These are phyloP conservation scores for Tylochromis polylepis DNA, from an alignment of 2,113 vertebrate species.

Conservation along the genomic window DNA sequence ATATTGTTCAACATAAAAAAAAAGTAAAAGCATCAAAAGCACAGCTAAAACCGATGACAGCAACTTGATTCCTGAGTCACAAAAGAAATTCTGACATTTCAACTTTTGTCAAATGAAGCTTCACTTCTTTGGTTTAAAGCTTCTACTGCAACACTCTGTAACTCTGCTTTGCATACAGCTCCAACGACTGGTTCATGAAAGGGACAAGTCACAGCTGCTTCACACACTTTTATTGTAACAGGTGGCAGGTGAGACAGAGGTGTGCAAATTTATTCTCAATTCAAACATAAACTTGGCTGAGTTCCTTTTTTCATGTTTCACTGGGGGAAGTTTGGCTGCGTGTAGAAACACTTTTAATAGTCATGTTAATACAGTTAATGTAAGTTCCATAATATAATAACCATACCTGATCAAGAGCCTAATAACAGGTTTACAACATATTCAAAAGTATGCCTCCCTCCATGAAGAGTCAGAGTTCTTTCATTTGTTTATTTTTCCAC, in stretches of 20 bases:
- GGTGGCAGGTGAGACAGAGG: background rate
- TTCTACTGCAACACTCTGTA: background rate
- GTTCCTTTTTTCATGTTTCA: background rate
- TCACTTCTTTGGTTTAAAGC: background rate
- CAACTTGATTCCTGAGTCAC: background rate
- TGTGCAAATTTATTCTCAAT: background rate
- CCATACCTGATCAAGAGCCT: background rate
- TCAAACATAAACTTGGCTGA: too few species aligned
- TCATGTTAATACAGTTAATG: background rate
- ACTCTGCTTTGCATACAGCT: constrained; percentile 47
- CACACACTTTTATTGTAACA: background rate
- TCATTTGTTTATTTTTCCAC: background rate
- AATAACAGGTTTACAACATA: background rate
- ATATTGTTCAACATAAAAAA: background rate
- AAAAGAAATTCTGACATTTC: background rate
- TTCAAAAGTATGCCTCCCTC: background rate
- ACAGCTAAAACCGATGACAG: background rate
- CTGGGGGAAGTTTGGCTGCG: background rate
- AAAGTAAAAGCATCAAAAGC: background rate
- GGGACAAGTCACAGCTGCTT: background rate
- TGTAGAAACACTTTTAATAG: background rate
- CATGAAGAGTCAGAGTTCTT: background rate
- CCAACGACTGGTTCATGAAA: background rate
- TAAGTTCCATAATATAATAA: background rate
- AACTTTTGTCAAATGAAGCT: background rate